Evolutionary conservation across 2,888 invertebrate species (phyloP), one percentile per base, ranked within the genome.

Genomic region (Ochropacha duplaris): DNA sequence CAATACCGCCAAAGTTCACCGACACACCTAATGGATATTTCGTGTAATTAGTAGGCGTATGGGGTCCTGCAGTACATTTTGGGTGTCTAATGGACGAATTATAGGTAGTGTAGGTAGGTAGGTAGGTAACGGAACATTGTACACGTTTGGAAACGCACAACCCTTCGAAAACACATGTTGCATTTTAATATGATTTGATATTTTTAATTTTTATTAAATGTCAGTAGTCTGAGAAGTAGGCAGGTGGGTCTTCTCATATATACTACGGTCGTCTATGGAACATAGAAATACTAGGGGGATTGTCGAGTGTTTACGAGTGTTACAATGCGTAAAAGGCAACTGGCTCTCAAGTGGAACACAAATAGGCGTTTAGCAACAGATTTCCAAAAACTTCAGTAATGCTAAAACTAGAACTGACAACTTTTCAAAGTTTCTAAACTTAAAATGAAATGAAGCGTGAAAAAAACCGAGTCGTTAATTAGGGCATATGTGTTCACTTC

Each of bases 21-120:
- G n/a, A 50, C 50, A 50, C 50, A 22, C 24, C 52, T 52, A 52
- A 52, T 52, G 34, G 34, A 52, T 52, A 52, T 52, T 34, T 52
- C 52, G 52, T 31, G 52, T 52, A 52, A 52, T 52, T 52, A 52
- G 52, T 31, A 52, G 31, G 19, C 52, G 22, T 34, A 24, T 22
- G 19, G 4, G 19, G 31, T 19, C 31, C 14, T 22, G 22, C 19
- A 22, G 22, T 31, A n/a, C 44, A 16, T 19, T 44, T 3, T 19
- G 44, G 19, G n/a, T 44, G 44, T 44, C 2, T 44, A 36, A 36
- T 36, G 36, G 36, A 36, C 36, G 36, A 36, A 31, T 31, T 31
- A 31, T 31, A 36, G 36, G 36, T 36, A 36, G 36, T 14, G 1
- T 36, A 36, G n/a, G n/a, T 36, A n/a, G 2, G 5, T 24, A 24